Conservation (phyloP, 2,888 invertebrate genomes). For the Caenorhabditis sp. region DNA sequence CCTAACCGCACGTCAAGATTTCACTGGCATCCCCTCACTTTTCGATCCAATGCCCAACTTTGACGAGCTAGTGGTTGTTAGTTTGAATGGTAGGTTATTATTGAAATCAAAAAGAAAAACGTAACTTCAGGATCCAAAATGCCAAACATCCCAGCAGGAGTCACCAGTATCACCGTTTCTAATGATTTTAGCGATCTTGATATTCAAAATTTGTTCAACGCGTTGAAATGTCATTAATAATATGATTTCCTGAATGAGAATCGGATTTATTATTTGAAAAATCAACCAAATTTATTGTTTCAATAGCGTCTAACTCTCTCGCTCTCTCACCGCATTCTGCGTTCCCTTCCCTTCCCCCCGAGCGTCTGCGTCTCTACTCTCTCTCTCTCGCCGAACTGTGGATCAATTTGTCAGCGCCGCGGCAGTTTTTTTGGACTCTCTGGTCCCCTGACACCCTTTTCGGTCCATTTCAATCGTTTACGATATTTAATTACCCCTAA, state of each 20-base stretch:
- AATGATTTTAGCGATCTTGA: conserved; percentile 36
- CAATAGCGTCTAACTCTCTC: too few relatives aligned
- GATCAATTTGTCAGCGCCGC: too few relatives aligned
- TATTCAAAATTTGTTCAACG: conserved; percentile 26
- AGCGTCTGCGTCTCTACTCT: too few relatives aligned
- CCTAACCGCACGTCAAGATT: conserved; percentile 48
- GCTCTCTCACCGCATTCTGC: too few relatives aligned
- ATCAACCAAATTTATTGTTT: too few relatives aligned
- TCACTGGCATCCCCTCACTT: conserved; percentile 47
- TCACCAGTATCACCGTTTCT: conserved; percentile 22
- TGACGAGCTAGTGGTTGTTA: conserved; percentile 47
- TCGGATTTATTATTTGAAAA: background rate
- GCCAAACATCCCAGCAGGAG: conserved; percentile 24
- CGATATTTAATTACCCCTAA: too few relatives aligned
- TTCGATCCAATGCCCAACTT: conserved; percentile 47
- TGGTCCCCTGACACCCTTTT: too few relatives aligned
- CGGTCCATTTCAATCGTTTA: too few relatives aligned
- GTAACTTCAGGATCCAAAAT: conserved; percentile 31
- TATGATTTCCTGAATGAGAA: conserved; percentile 3
- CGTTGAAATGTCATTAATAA: conserved; percentile 50
- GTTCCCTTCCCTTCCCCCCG: too few relatives aligned
- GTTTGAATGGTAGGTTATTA: conserved; percentile 40
- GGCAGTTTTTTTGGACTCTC: too few relatives aligned
- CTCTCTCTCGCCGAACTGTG: too few relatives aligned
- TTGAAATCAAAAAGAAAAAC: background rate